Evolutionary conservation across 2,888 invertebrate genomes (phyloP).

Genomic region (Oligia strigilis): DNA sequence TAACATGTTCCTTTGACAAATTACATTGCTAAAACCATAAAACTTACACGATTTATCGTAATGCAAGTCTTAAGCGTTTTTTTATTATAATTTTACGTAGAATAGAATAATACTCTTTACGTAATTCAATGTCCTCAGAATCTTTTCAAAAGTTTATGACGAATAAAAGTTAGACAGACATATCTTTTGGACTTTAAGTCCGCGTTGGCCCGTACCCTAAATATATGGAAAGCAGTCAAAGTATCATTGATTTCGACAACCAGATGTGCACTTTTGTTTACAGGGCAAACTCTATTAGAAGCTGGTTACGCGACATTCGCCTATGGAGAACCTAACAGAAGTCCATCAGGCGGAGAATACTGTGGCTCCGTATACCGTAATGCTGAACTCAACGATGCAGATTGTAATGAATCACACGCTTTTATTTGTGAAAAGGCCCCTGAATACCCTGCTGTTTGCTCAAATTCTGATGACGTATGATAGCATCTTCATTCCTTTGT

Average conservation of each 20-base stretch:
- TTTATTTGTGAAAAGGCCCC: constrained; percentile 55
- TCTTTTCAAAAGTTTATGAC: too few relatives aligned
- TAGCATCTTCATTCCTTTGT: background rate
- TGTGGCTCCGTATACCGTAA: constrained; percentile 71
- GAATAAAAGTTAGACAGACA: background rate
- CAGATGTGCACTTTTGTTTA: background rate
- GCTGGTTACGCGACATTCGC: constrained; percentile 75
- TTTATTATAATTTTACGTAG: background rate
- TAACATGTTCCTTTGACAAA: background rate
- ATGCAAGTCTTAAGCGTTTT: background rate
- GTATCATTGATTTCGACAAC: background rate
- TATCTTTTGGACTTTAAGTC: background rate
- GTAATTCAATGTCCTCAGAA: background rate
- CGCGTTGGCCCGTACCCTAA: background rate
- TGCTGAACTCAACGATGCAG: constrained; percentile 70
- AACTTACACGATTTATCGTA: background rate
- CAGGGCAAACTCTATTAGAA: constrained; percentile 72
- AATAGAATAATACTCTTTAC: background rate
- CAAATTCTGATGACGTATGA: background rate
- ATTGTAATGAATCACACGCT: constrained; percentile 55
- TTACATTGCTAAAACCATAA: background rate
- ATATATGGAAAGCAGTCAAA: background rate
- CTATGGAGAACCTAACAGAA: constrained; percentile 70
- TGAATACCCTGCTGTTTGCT: constrained; percentile 40
- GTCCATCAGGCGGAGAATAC: constrained; percentile 65